A percentile compares a stretch with the other conserved stretches of the same genome.
These are phyloP conservation scores for Phycodurus eques DNA, from an alignment of 2,113 vertebrate genomes.

Conservation along the genomic window DNA sequence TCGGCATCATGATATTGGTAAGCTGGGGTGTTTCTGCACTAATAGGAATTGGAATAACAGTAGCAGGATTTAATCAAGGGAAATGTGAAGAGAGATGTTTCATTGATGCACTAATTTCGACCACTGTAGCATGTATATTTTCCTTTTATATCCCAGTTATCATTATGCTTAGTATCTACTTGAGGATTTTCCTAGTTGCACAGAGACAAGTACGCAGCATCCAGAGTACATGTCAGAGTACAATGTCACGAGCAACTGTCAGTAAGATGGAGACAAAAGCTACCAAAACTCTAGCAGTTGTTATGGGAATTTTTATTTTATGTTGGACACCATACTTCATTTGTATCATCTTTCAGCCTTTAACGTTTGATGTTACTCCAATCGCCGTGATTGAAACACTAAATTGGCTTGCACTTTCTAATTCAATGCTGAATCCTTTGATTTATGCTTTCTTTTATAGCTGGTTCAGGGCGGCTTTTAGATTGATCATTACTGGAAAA, in stretches of 20 bases:
- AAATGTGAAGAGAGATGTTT: background rate
- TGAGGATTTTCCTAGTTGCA: background rate
- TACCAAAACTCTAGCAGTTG: background rate
- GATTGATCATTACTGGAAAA: background rate
- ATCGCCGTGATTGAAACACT: background rate
- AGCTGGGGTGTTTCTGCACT: background rate
- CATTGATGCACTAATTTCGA: background rate
- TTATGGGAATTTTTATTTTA: background rate
- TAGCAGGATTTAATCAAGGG: background rate
- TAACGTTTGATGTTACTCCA: background rate
- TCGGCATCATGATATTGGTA: background rate
- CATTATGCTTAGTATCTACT: background rate
- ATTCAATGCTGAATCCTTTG: background rate
- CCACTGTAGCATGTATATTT: background rate
- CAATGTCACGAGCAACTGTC: background rate
- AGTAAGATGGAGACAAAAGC: background rate
- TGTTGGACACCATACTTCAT: background rate
- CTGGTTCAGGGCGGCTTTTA: background rate
- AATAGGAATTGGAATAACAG: background rate
- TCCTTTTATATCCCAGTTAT: background rate
- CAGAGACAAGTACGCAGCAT: background rate
- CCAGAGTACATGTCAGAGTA: background rate
- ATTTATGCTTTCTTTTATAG: conserved; percentile 3
- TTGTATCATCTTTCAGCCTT: background rate
- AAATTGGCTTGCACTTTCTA: background rate